Evolutionary conservation across 1,140 invertebrate species (phyloP).

Genomic region (Sinella curviseta): DNA sequence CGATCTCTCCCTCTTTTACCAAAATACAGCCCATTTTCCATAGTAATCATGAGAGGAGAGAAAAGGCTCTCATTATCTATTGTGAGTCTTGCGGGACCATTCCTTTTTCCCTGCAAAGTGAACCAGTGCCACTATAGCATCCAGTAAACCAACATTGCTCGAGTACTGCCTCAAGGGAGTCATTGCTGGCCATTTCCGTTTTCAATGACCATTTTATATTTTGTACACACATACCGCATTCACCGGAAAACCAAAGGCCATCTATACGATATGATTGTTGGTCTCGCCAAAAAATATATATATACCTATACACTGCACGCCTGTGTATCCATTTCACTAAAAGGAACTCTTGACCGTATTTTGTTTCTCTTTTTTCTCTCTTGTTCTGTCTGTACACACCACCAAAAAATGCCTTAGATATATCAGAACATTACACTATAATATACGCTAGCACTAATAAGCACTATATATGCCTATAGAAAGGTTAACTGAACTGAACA

Average conservation of each 20-base stretch:
- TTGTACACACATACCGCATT: constrained; percentile 24
- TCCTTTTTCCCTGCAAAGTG: constrained; percentile 34
- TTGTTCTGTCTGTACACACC: no score
- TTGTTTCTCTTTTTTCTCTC: no score
- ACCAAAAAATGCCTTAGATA: no score
- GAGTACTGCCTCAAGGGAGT: constrained; percentile 45
- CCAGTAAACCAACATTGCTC: neutral
- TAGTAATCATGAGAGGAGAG: neutral
- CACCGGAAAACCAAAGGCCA: no score
- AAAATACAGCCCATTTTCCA: neutral
- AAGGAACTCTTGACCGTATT: no score
- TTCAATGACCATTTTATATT: constrained; percentile 48
- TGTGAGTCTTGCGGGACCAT: constrained; percentile 43
- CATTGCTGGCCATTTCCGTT: constrained; percentile 49
- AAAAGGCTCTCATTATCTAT: constrained; percentile 47
- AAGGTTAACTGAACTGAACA: no score
- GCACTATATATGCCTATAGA: no score
- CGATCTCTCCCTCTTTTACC: neutral
- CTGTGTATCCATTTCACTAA: neutral
- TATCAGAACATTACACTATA: no score
- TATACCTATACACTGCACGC: no score
- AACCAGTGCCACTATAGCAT: neutral
- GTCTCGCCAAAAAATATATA: no score
- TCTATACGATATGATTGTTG: no score
- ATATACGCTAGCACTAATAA: no score